Conservation (phyloP, 2,113 vertebrate genomes). For the Gobius niger region DNA sequence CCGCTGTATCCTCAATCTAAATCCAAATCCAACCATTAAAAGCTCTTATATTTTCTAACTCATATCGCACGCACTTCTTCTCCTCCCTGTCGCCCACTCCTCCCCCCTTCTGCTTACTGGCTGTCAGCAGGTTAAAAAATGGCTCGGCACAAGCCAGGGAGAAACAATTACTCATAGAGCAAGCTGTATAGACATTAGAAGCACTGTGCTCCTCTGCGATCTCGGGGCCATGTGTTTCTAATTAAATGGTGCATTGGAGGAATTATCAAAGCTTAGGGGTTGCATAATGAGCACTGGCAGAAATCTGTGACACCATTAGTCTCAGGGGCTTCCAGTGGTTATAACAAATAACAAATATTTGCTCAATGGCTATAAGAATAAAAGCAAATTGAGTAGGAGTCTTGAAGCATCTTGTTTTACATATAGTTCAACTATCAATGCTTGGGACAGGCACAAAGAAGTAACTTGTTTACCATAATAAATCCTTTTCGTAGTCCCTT, state of each 20-base stretch:
- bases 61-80: conserved; percentile 27
- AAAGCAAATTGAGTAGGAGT: background rate
- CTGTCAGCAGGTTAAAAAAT: conserved; percentile 74
- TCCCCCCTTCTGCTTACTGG: conserved; percentile 44
- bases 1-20: conserved; percentile 8
- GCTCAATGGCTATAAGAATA: background rate
- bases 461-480: too few relatives aligned
- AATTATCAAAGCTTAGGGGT: conserved; percentile 66
- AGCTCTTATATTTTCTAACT: conserved; percentile 23
- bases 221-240: conserved; percentile 67
- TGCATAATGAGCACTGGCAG: conserved; percentile 67
- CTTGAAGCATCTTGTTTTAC: too few relatives aligned
- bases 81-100: conserved; percentile 20
- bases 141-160: conserved; percentile 55
- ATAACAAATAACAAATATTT: conserved; percentile 29
- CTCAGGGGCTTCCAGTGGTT: conserved; percentile 48
- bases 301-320: conserved; percentile 56
- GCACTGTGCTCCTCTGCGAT: conserved; percentile 58
- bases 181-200: conserved; percentile 62
- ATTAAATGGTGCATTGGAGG: conserved; percentile 64
- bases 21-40: conserved; percentile 25
- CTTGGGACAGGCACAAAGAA: too few relatives aligned
- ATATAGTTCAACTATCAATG: too few relatives aligned
- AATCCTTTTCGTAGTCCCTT: too few relatives aligned
- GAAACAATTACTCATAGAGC: conserved; percentile 71